Conservation (phyloP, 1,140 invertebrate genomes). For the Trialeurodes vaporariorum region DNA sequence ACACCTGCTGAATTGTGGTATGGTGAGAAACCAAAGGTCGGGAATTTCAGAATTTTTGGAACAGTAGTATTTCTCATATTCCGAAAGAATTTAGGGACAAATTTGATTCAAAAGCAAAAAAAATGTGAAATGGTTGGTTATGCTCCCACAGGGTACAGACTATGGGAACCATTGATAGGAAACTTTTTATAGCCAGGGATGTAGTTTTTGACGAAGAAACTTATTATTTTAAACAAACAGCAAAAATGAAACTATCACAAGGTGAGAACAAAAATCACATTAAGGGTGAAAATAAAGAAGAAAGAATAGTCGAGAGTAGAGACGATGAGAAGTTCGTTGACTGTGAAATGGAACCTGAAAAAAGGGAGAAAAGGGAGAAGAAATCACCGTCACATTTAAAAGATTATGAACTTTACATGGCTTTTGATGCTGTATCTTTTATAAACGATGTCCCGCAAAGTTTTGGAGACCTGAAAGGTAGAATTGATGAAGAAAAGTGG, state of each 20-base stretch:
- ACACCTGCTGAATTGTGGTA: slow-evolving; percentile 30
- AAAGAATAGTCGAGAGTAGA: background rate
- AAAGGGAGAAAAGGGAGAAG: background rate
- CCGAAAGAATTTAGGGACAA: slow-evolving; percentile 9
- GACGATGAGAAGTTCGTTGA: background rate
- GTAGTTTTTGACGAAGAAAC: background rate
- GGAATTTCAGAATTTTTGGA: slow-evolving; percentile 8
- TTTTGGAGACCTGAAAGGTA: background rate
- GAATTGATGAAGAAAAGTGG: background rate
- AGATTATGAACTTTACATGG: slow-evolving; percentile 10
- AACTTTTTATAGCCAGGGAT: background rate
- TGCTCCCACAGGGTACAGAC: slow-evolving; percentile 7
- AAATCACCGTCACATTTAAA: background rate
- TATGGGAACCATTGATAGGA: background rate
- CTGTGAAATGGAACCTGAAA: background rate
- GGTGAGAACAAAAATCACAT: too few species aligned
- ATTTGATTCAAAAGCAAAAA: slow-evolving; percentile 5
- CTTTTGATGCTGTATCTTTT: background rate
- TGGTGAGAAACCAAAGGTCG: slow-evolving; percentile 18
- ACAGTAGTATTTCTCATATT: slow-evolving; percentile 1
- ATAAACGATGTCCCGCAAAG: slow-evolving; percentile 1
- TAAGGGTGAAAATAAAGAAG: background rate
- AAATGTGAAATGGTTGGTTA: slow-evolving; percentile 15
- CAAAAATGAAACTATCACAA: slow-evolving; percentile 6
- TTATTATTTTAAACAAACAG: background rate